Base-by-base conservation (phyloP, 1,140 invertebrate species). In the Dinothrombium tinctorium region DNA sequence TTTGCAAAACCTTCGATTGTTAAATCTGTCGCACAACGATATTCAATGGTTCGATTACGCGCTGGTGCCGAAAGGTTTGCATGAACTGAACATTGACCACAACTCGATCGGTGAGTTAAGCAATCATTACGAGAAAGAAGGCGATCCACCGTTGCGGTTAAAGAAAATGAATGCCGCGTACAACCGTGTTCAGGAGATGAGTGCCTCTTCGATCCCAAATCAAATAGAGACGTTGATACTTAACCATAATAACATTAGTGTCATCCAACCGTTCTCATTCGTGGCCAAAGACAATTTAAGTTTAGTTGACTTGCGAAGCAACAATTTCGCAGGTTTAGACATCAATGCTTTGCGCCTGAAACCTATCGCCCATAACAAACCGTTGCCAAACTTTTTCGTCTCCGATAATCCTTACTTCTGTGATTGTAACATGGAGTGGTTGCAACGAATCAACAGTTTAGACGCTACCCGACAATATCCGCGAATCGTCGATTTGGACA, bases 11-110 rank as follows among this genome's bases (percentile, higher is more conserved):
- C 60, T 90, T 33, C 60, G 80, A 47, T 84, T 79, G 79, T 59
- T 90, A 20, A 90, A 89, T 61, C 73, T 87, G 42, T 84, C 79
- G 20, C 78, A 82, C 60, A 90, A 90, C 63, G 71, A 74, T 51
- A 63, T 90, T 48, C 69, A 78, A 50, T 74, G 74, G 70, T 89
- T 90, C 61, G 82, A 89, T 59, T 89, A 86, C 57, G 69, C 74
- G 12, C 64, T 83, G 40, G 69, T 89, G 35, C 82, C 84, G 0
- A 55, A 60, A 33, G 73, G 71, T 45, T 62, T 89, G 42, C 74
- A 81, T 50, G 86, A 80, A 79, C 59, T 90, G 31, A 82, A 89
- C 59, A 64, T 90, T 50, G 81, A 86, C 58, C 74, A 74, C 53
- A 90, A 90, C 59, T 71, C 74, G 52, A 73, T 89, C 44, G 67